Conservation (phyloP, 92 coral and sea anemone species). For the Siderastrea siderea region DNA sequence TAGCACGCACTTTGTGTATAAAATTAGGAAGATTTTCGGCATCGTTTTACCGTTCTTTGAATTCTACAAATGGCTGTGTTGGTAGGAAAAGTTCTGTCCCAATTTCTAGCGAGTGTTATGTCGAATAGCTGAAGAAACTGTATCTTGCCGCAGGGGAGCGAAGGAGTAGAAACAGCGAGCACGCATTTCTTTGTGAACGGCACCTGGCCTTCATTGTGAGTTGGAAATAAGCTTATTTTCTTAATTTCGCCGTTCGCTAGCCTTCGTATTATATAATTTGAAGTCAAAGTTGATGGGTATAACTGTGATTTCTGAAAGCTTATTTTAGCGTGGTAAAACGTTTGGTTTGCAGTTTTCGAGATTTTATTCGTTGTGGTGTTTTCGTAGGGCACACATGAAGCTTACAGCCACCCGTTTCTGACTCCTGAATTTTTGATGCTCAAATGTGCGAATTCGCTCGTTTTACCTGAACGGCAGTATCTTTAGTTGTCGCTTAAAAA, state of each 20-base stretch:
- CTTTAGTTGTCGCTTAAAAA: not conserved
- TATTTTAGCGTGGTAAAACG: not conserved
- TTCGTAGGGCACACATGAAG: conserved; percentile 24
- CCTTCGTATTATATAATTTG: not conserved
- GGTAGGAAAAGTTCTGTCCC: not conserved
- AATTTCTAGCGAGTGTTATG: not conserved
- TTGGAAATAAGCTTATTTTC: conserved; percentile 28
- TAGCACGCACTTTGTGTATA: conserved; percentile 43
- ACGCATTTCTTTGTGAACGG: conserved; percentile 79
- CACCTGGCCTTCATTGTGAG: conserved; percentile 87
- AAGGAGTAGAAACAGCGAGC: conserved; percentile 58
- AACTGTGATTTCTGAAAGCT: not conserved
- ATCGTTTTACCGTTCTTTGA: conserved; percentile 34
- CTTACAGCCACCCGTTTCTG: conserved; percentile 32
- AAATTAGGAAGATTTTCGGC: not conserved
- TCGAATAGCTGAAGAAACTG: not conserved
- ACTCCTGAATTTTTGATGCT: conserved; percentile 44
- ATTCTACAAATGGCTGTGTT: conserved; percentile 28
- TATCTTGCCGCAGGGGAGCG: conserved; percentile 60
- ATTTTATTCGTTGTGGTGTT: conserved; percentile 16
- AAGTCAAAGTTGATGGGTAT: not conserved
- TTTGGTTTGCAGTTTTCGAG: not conserved
- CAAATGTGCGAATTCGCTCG: conserved; percentile 18
- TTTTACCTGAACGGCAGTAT: not conserved
- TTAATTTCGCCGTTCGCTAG: conserved; percentile 12